Evolutionary conservation across 1,140 invertebrate species (phyloP).

Genomic region (Episyrphus balteatus): DNA sequence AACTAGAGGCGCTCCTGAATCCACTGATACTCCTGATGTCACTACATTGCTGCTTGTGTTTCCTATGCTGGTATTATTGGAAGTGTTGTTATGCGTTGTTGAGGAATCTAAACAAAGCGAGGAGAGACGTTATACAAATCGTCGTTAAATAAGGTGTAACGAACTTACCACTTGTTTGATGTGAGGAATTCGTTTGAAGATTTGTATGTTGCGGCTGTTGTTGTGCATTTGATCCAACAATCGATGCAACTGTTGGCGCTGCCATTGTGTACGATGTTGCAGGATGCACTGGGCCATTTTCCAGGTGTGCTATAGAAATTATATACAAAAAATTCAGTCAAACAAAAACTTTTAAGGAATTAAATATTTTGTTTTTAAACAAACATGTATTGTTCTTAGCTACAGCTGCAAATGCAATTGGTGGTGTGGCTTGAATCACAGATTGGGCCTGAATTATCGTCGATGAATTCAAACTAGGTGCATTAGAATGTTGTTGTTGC

Average conservation of each 20-base stretch:
- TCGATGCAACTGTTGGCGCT: slow-evolving; percentile 22
- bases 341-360: not conserved
- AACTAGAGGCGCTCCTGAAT: slow-evolving; percentile 2
- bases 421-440: slow-evolving; percentile 36
- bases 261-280: slow-evolving; percentile 11
- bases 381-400: slow-evolving; percentile 34
- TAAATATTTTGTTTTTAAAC: no score
- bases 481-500: slow-evolving; percentile 12
- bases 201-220: slow-evolving; percentile 25
- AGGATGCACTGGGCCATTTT: slow-evolving; percentile 28
- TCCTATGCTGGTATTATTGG: slow-evolving; percentile 9
- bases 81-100: slow-evolving; percentile 7
- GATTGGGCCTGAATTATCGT: slow-evolving; percentile 28
- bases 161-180: slow-evolving; percentile 31
- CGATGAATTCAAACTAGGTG: not conserved
- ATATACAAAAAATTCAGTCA: slow-evolving; percentile 2
- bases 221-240: slow-evolving; percentile 20
- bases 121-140: no score
- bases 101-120: slow-evolving; percentile 1
- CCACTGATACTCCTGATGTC: slow-evolving; percentile 1
- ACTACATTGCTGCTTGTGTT: not conserved
- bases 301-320: slow-evolving; percentile 25
- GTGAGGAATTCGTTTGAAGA: slow-evolving; percentile 37
- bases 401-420: slow-evolving; percentile 37
- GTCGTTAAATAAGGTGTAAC: no score